Conservation (phyloP, 2,113 vertebrate species). For the Ictalurus furcatus region DNA sequence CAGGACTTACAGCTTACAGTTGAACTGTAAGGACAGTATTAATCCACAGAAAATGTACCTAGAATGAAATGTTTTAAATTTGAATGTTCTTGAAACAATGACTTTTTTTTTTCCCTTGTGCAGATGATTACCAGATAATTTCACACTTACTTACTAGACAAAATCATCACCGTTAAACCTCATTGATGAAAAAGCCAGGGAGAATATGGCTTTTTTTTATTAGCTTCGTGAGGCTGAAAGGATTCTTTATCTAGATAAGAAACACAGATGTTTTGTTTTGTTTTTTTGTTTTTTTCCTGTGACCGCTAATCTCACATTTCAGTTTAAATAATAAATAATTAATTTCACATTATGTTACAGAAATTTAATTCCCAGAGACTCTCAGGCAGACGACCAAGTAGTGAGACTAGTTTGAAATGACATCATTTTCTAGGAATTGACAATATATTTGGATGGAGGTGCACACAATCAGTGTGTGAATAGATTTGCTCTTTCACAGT, state of each 20-base stretch:
- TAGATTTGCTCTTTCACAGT: background rate
- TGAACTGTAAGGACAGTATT: background rate
- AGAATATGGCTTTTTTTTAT: background rate
- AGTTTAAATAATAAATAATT: background rate
- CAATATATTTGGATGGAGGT: background rate
- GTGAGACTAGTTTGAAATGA: background rate
- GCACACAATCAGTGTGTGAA: background rate
- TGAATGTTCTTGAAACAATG: background rate
- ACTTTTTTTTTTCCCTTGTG: background rate
- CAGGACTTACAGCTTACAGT: background rate
- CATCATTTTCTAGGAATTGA: too few relatives aligned
- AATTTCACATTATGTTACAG: background rate
- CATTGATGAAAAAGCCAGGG: background rate
- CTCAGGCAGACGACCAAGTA: background rate
- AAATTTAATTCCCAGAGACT: background rate
- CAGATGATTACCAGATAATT: background rate
- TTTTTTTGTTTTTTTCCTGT: background rate
- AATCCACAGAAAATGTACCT: background rate
- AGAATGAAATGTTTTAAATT: background rate
- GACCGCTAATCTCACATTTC: background rate
- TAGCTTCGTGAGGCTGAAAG: background rate
- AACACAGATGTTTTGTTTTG: background rate
- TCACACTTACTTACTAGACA: background rate
- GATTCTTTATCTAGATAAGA: background rate
- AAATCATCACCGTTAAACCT: background rate